These are phyloP conservation scores for Chalcosyrphus nemorum DNA, from an alignment of 2,888 invertebrate genomes.

Conservation along the genomic window DNA sequence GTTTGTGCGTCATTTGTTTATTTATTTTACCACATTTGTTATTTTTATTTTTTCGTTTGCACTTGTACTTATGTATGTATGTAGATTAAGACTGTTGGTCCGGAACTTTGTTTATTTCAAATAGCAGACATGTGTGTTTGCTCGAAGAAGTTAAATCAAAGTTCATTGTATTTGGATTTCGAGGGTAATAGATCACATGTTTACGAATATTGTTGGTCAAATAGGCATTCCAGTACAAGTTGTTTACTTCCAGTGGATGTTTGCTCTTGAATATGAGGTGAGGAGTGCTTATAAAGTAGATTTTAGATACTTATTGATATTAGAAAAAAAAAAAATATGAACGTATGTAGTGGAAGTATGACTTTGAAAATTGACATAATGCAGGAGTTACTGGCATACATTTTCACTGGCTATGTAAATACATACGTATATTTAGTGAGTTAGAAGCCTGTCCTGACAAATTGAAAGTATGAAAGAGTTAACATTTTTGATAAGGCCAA, in stretches of 20 bases:
- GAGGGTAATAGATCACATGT: constrained; percentile 21
- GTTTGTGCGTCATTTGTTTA: constrained; percentile 58
- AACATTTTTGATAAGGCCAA: too few species aligned
- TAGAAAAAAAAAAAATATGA: too few species aligned
- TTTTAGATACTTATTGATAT: background rate
- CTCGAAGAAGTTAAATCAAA: constrained; percentile 9
- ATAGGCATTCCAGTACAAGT: constrained; percentile 16
- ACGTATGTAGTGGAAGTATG: too few species aligned
- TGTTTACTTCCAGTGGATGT: constrained; percentile 10
- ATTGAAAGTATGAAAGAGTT: too few species aligned
- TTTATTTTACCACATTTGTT: constrained; percentile 22
- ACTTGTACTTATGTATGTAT: too few species aligned
- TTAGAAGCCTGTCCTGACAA: too few species aligned
- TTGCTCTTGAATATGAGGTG: background rate
- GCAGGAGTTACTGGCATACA: too few species aligned
- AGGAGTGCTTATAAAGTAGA: too few species aligned
- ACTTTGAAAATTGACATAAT: too few species aligned
- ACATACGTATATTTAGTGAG: too few species aligned
- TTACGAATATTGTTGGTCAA: background rate
- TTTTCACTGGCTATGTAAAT: too few species aligned
- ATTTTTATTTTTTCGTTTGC: constrained; percentile 4
- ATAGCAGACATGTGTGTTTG: background rate
- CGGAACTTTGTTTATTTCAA: constrained; percentile 2
- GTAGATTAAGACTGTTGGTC: background rate
- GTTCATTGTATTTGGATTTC: constrained; percentile 15